phyloP scores from a whole-genome alignment of 2,888 invertebrate genomes.

The Cephus nigrinus region DNA sequence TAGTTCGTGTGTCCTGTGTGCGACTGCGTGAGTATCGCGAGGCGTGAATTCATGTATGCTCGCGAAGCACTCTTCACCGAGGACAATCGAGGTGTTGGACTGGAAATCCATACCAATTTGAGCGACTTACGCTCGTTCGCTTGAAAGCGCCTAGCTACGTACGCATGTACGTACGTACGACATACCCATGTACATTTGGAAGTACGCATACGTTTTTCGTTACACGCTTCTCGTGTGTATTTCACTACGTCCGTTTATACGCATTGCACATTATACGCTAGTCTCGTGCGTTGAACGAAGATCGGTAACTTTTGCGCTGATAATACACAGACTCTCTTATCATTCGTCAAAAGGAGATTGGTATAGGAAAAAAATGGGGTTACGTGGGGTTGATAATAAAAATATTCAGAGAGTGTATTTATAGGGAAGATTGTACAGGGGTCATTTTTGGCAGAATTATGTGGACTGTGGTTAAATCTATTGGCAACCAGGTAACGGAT shows the following conservation, averaged over 20 bases:
- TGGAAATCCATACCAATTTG: conserved; percentile 66
- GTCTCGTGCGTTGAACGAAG: not conserved
- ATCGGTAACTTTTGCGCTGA: not conserved
- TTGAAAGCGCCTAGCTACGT: conserved; percentile 45
- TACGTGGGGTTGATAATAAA: not conserved
- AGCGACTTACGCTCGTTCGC: conserved; percentile 58
- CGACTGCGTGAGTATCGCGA: conserved; percentile 34
- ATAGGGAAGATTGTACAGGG: too few species aligned
- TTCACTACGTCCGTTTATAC: not conserved
- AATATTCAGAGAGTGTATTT: not conserved
- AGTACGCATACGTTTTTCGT: not conserved
- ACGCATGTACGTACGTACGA: conserved; percentile 7
- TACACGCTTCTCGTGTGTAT: not conserved
- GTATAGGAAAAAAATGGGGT: not conserved
- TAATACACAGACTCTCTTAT: not conserved
- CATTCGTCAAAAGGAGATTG: not conserved
- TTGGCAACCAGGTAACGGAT: not conserved
- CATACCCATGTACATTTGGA: not conserved
- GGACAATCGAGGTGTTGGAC: conserved; percentile 67
- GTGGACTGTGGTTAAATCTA: not conserved
- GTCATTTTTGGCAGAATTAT: not conserved
- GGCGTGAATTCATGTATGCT: conserved; percentile 61
- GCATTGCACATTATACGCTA: not conserved
- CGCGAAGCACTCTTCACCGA: conserved; percentile 60
- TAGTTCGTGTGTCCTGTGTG: conserved; percentile 16